phyloP scores from a whole-genome alignment of 2,888 invertebrate species.

The Acutogordius australiensis region DNA sequence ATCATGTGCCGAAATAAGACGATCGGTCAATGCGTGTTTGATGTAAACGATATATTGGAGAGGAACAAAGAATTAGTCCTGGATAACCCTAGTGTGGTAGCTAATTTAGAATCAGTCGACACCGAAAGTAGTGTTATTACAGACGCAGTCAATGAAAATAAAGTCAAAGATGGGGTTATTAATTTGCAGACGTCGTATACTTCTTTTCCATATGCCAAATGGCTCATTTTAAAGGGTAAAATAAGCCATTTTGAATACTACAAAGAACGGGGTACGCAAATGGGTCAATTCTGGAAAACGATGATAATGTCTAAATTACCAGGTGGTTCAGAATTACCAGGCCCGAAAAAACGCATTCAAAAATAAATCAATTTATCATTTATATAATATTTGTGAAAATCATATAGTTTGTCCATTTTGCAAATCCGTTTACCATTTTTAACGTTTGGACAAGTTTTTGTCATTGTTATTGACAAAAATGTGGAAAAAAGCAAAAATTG shows the following conservation, averaged over 20 bases:
- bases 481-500: too few species aligned
- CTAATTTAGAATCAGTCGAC: not conserved
- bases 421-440: too few species aligned
- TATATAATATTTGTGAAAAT: too few species aligned
- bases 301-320: not conserved
- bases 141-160: too few species aligned
- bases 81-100: not conserved
- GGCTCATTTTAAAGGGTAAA: not conserved
- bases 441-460: too few species aligned
- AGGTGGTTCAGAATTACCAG: not conserved
- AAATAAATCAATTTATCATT: too few species aligned
- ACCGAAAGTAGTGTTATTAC: not conserved
- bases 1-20: not conserved
- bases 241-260: not conserved
- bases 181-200: not conserved
- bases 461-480: too few species aligned
- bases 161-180: not conserved
- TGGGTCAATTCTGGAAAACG: conserved; percentile 5
- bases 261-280: not conserved
- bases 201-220: not conserved
- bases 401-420: too few species aligned
- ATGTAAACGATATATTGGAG: not conserved
- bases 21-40: not conserved
- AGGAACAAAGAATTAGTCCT: not conserved
- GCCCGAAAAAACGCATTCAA: not conserved